Base-by-base conservation (phyloP, 92 coral and sea anemone genomes). In the Paramuricea clavata region DNA sequence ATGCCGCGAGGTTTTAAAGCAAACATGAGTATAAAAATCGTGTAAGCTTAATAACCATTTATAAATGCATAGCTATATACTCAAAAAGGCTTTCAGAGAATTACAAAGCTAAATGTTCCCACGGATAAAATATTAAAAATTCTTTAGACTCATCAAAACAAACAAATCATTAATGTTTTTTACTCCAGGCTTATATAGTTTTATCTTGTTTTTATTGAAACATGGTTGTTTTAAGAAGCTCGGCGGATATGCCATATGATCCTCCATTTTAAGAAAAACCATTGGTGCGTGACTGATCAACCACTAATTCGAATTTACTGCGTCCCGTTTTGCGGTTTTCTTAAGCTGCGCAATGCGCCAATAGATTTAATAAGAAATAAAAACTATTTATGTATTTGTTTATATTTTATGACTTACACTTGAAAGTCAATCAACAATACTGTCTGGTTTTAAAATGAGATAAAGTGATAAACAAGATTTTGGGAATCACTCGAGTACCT, bases 261-360 rank as follows among this genome's bases (percentile, higher is more conserved):
- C 62, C 62, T 19, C 21, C 8, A 5, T 2, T 54, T 10, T 54
- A 21, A 17, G 11, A 16, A 65, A 31, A 28, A 31, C 0, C 72
- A 12, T 1, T n/a, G n/a, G 72, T 28, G 39, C 72, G 72, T 60
- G 68, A 60, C 68, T 60, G n/a, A n/a, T 6, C 5, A 25, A 22
- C 32, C 9, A 22, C 12, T 65, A 31, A 65, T 25, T 65, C n/a
- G 39, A 65, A 28, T 65, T 31, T 65, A 26, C 5, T 2, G 19
- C 62, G 62, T 54, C 62, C 62, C 23, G 2, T 21, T 11, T 65
- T 28, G 72, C 41, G 72, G 72, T 65, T 28, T 56, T 16, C 26
- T 56, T 65, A 15, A 65, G 7, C 72, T 16, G 72, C 19, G 32
- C 22, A 65, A 31, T 19, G 72, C 72, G 39, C 72, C 72, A 65